Base-by-base conservation (phyloP, 2,113 vertebrate genomes). In the Pollimyrus isidori region DNA sequence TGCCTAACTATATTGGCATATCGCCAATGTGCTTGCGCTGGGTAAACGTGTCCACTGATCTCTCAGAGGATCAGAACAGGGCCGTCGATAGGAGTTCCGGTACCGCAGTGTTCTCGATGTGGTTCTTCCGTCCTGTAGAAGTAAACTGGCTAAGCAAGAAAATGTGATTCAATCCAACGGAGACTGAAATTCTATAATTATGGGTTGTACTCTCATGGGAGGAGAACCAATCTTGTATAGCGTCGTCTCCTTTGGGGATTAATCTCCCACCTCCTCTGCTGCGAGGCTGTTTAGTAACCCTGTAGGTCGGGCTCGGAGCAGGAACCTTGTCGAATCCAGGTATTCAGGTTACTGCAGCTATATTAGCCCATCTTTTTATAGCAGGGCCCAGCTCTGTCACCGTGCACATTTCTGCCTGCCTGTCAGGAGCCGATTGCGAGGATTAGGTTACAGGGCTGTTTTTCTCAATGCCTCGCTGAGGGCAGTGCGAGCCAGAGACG, bases 341-440 rank as follows among this genome's bases (percentile, higher is more conserved):
- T 91, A 85, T 88, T 92, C 90, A 48, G 76, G 86, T 91, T 90
- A 90, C 92, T 91, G 86, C 87, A 89, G 92, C 90, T 90, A 90
- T 91, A 90, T 91, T 91, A 89, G 88, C 90, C 69, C 58, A 21
- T 93, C 93, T 95, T 95, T 95, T 96, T 94, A 92, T 94, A 95
- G 94, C 92, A 30, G 89, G 92, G 92, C 92, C 93, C 90, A 92
- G 93, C 93, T 95, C 95, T 92, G 89, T 92, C 92, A 92, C 85
- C 89, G 88, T 84, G 89, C 62, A 35, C 30, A 80, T 94, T 94
- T 94, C 86, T 92, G 92, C 91, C 92, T 88, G 90, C 92, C 91
- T 62, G 86, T 94, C 90, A 90, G 89, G 52, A 89, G 89, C 89
- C n/a, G 39, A 91, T 88, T 89, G 80, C 9, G 90, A 89, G 90